phyloP scores from a whole-genome alignment of 2,113 vertebrate genomes.

The Camelus dromedarius region DNA sequence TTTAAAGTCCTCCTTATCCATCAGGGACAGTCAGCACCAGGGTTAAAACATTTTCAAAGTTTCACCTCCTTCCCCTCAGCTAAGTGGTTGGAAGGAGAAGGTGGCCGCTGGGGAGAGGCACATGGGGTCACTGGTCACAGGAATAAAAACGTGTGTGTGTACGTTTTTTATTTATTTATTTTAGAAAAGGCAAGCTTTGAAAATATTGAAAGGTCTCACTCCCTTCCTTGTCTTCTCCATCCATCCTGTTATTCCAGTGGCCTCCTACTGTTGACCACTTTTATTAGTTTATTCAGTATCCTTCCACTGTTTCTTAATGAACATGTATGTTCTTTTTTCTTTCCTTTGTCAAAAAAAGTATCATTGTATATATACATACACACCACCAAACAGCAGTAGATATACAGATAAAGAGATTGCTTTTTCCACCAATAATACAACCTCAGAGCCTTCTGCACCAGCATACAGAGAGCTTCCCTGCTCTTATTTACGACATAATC shows the following conservation, averaged over 20 bases:
- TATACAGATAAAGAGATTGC: not conserved
- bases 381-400: not conserved
- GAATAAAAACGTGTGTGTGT: not conserved
- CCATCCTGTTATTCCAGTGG: not conserved
- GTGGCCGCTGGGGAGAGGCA: rapidly evolving
- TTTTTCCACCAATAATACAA: not conserved
- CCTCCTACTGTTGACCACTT: not conserved
- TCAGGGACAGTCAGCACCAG: not conserved
- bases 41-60: not conserved
- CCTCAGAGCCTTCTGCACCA: not conserved
- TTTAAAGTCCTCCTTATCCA: not conserved
- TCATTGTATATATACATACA: not conserved
- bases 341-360: not conserved
- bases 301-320: not conserved
- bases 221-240: not conserved
- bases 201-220: not conserved
- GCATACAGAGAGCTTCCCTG: not conserved
- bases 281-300: not conserved
- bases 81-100: not conserved
- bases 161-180: not conserved
- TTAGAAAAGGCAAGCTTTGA: not conserved
- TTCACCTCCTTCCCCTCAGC: not conserved
- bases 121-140: not conserved
- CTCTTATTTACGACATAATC: not conserved
- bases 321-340: not conserved